These are phyloP conservation scores for Urocyon cinereoargenteus DNA, from an alignment of 2,797 vertebrate species.

Conservation along the genomic window DNA sequence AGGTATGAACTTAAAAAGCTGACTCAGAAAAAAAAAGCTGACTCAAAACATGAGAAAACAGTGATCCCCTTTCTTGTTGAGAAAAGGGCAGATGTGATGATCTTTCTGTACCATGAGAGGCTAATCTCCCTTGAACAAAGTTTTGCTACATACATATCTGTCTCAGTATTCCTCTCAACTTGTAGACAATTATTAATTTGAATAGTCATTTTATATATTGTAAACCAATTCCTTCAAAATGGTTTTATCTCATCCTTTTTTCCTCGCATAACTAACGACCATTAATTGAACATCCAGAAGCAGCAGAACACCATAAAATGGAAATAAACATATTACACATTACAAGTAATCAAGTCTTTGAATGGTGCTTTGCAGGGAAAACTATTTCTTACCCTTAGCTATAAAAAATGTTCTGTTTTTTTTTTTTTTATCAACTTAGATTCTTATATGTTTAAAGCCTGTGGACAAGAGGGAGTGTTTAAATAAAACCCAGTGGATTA, in stretches of 20 bases:
- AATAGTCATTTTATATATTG: conserved; percentile 31
- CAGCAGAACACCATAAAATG: conserved; percentile 39
- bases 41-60: not conserved
- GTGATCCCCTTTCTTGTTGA: not conserved
- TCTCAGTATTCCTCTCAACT: conserved; percentile 21
- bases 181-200: not conserved
- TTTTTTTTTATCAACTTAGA: conserved; percentile 63
- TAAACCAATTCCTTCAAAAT: conserved; percentile 11
- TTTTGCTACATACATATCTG: not conserved
- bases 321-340: conserved; percentile 79
- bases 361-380: conserved; percentile 56
- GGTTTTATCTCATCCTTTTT: not conserved
- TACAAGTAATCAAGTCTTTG: conserved; percentile 72
- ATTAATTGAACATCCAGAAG: not conserved
- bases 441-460: conserved; percentile 72
- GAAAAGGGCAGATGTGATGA: not conserved
- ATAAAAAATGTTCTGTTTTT: conserved; percentile 64
- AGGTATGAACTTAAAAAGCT: not conserved
- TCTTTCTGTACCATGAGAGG: not conserved
- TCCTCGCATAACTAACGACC: not conserved
- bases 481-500: conserved; percentile 72
- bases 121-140: not conserved
- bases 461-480: conserved; percentile 11
- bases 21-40: not conserved
- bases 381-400: not conserved